Evolutionary conservation across 2,113 vertebrate species (phyloP).

Genomic region (Isurus oxyrinchus): DNA sequence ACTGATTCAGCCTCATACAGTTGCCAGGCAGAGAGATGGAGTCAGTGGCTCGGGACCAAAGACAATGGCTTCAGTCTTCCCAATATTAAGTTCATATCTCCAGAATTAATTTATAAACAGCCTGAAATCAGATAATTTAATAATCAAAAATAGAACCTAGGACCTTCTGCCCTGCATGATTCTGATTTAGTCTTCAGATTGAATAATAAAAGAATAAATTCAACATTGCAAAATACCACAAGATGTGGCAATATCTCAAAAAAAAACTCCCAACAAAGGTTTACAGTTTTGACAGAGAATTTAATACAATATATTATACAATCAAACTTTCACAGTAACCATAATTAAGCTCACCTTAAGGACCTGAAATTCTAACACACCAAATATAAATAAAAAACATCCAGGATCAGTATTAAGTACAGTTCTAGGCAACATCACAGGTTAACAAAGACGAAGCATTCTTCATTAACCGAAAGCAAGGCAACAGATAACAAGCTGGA

Average conservation of each 20-base stretch:
- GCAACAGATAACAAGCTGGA: conserved; percentile 46
- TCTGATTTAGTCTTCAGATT: background rate
- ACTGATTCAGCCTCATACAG: too few relatives aligned
- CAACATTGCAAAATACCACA: background rate
- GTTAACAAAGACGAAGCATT: conserved; percentile 66
- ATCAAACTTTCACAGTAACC: conserved; percentile 80
- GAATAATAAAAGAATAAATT: background rate
- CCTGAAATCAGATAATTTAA: background rate
- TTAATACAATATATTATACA: conserved; percentile 66
- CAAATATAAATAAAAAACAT: conserved; percentile 86
- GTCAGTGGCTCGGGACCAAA: too few relatives aligned
- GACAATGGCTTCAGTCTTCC: too few relatives aligned
- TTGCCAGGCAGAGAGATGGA: too few relatives aligned
- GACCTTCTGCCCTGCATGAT: background rate
- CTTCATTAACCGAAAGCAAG: conserved; percentile 60
- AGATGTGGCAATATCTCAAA: background rate
- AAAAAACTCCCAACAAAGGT: conserved; percentile 17
- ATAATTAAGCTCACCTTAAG: conserved; percentile 69
- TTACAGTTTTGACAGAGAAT: conserved; percentile 60
- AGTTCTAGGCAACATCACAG: conserved; percentile 73
- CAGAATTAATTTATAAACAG: background rate
- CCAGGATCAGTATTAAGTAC: conserved; percentile 71
- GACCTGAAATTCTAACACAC: conserved; percentile 79
- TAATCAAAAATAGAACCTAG: background rate
- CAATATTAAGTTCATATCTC: too few relatives aligned